Evolutionary conservation across 2,888 invertebrate species (phyloP).

Genomic region (Dryobota labecula): DNA sequence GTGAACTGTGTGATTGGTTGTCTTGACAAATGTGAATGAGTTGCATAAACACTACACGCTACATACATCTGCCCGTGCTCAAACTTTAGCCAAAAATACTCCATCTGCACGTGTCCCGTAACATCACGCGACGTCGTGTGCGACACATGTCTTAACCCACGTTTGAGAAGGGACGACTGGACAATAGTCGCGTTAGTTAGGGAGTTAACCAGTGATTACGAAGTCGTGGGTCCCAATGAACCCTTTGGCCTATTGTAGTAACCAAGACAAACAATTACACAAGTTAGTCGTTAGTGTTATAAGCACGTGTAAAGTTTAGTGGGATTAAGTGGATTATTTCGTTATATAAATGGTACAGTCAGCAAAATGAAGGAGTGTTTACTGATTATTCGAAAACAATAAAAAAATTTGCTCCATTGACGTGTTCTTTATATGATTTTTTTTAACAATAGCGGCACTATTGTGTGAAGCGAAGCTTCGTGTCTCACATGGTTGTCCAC

Average conservation of each 20-base stretch:
- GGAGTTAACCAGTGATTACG: constrained; percentile 24
- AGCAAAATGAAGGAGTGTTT: not conserved
- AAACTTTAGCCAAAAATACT: constrained; percentile 28
- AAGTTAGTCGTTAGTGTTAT: constrained; percentile 4
- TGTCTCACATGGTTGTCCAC: constrained; percentile 9
- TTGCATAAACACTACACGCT: constrained; percentile 17
- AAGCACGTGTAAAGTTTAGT: not conserved
- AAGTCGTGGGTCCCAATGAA: constrained; percentile 22
- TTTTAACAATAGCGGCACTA: too few relatives aligned
- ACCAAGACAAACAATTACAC: constrained; percentile 13
- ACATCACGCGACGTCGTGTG: constrained; percentile 26
- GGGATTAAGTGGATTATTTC: constrained; percentile 1
- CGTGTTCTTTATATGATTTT: not conserved
- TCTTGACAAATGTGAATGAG: constrained; percentile 33
- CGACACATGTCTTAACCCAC: constrained; percentile 21
- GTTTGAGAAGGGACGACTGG: constrained; percentile 33
- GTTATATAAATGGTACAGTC: not conserved
- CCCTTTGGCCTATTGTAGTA: constrained; percentile 28
- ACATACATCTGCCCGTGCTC: constrained; percentile 15
- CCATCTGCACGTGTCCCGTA: constrained; percentile 7
- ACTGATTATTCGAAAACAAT: not conserved
- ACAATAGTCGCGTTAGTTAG: constrained; percentile 18
- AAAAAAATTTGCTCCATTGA: not conserved
- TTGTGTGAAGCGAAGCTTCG: not conserved
- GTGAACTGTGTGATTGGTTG: not conserved